phyloP scores from a whole-genome alignment of 2,113 vertebrate species.

The Brachyistius frenatus region DNA sequence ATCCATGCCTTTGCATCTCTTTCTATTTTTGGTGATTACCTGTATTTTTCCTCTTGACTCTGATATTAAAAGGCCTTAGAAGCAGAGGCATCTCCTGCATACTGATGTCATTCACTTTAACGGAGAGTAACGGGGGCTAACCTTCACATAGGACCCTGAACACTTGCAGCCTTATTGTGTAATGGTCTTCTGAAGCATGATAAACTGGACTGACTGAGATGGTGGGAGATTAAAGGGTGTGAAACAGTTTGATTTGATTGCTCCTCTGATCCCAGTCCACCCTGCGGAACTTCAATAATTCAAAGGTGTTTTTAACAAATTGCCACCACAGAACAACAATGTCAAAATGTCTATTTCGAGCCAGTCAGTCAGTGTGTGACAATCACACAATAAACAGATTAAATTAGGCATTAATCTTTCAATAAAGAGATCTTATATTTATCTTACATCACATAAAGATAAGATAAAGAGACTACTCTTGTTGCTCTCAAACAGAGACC shows the following conservation, averaged over 20 bases:
- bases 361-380: slow-evolving; percentile 7
- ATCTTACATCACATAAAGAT: too few relatives aligned
- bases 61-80: slow-evolving; percentile 21
- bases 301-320: slow-evolving; percentile 2
- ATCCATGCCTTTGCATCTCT: slow-evolving; percentile 11
- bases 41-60: slow-evolving; percentile 29
- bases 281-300: slow-evolving; percentile 11
- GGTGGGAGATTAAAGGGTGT: slow-evolving; percentile 21
- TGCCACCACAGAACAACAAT: background rate
- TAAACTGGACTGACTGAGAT: slow-evolving; percentile 10
- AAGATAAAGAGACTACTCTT: background rate
- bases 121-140: background rate
- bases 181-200: background rate
- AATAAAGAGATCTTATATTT: too few relatives aligned
- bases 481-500: too few relatives aligned
- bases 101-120: slow-evolving; percentile 34
- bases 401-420: background rate
- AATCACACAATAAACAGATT: background rate
- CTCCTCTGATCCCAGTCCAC: background rate
- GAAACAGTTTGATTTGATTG: slow-evolving; percentile 28
- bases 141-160: background rate
- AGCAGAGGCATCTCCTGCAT: slow-evolving; percentile 12
- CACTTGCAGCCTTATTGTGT: background rate
- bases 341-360: slow-evolving; percentile 9
- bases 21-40: slow-evolving; percentile 44